These are phyloP conservation scores for Neosilurus hyrtlii DNA, from an alignment of 2,797 vertebrate genomes.

Conservation along the genomic window DNA sequence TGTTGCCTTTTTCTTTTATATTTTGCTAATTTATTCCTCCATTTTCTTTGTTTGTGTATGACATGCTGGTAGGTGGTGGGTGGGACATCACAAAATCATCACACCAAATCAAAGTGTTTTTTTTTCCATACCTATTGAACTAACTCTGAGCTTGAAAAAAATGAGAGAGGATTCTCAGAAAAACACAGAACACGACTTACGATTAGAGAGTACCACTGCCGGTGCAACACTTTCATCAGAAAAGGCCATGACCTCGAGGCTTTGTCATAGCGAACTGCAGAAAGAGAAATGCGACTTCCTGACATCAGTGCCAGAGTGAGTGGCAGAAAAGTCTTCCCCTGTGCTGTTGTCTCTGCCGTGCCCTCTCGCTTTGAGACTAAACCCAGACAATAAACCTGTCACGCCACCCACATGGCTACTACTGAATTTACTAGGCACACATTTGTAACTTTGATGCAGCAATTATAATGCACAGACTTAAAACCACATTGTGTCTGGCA, in stretches of 20 bases:
- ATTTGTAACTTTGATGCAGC: conserved; percentile 43
- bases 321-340: conserved; percentile 45
- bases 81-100: background rate
- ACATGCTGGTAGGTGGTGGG: background rate
- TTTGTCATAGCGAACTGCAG: conserved; percentile 44
- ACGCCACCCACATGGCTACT: conserved; percentile 64
- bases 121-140: conserved; percentile 15
- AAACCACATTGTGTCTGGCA: conserved; percentile 46
- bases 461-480: conserved; percentile 7
- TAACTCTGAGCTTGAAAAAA: background rate
- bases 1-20: background rate
- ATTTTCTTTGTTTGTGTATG: background rate
- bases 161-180: conserved; percentile 31
- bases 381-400: conserved; percentile 55
- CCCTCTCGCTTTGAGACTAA: conserved; percentile 62
- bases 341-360: conserved; percentile 58
- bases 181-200: background rate
- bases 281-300: conserved; percentile 68
- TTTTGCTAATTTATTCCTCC: conserved; percentile 3
- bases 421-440: conserved; percentile 59
- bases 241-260: conserved; percentile 60
- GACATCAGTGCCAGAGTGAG: conserved; percentile 62
- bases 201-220: background rate
- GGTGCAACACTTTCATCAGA: conserved; percentile 40
- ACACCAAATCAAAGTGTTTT: conserved; percentile 1